These are phyloP conservation scores for Trichomalopsis sarcophagae DNA, from an alignment of 1,140 invertebrate species.

Conservation along the genomic window DNA sequence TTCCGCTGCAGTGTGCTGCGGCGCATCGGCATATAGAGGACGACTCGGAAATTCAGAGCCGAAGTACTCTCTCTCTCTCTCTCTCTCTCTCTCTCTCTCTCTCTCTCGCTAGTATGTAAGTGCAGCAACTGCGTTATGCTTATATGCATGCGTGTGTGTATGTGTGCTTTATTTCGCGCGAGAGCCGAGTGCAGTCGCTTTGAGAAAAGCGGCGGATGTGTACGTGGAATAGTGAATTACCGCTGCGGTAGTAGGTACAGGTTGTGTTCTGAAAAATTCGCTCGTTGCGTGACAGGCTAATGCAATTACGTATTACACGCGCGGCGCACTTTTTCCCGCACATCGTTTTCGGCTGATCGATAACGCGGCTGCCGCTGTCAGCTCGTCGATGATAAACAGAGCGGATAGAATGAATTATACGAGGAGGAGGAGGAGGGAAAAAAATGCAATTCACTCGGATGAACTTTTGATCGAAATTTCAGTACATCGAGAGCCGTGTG, in stretches of 20 bases:
- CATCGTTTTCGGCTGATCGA: no score
- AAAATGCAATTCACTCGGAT: background rate
- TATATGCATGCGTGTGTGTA: background rate
- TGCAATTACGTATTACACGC: no score
- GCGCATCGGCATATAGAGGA: background rate
- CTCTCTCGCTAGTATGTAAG: background rate
- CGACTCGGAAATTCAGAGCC: conserved; percentile 25
- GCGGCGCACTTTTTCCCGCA: no score
- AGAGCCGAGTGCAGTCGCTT: background rate
- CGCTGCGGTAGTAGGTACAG: background rate
- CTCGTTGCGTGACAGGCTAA: no score
- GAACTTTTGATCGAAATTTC: background rate
- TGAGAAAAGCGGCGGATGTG: background rate
- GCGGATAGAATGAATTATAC: background rate
- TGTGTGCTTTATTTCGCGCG: background rate
- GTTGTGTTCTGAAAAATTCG: no score
- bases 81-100: no score
- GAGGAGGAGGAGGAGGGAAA: background rate
- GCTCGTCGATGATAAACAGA: background rate
- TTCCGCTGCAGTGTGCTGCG: background rate
- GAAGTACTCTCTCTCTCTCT: background rate
- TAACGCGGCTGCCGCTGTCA: no score
- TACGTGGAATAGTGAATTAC: background rate
- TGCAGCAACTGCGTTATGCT: background rate
- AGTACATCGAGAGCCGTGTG: background rate